These are phyloP conservation scores for Hydrolagus colliei DNA, from an alignment of 2,797 vertebrate genomes.

Conservation along the genomic window DNA sequence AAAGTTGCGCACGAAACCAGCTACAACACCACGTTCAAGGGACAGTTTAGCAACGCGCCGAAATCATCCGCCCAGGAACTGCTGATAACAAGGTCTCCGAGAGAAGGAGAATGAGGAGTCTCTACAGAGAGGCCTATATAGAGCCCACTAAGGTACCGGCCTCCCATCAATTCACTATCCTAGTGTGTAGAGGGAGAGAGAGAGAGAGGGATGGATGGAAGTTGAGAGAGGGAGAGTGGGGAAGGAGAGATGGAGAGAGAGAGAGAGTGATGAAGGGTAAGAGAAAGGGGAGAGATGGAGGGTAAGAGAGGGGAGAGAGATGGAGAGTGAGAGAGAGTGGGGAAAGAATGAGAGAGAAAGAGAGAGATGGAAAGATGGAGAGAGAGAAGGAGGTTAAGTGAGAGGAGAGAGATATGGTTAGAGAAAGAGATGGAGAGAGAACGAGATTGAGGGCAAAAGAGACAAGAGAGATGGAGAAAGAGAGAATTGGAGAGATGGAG, in stretches of 20 bases:
- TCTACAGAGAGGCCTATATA: conserved; percentile 84
- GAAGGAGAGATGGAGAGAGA: background rate
- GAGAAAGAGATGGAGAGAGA: no score
- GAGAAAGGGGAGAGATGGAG: no score
- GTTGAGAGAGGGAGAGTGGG: background rate
- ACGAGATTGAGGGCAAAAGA: no score
- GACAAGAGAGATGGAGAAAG: no score
- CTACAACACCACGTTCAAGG: conserved; percentile 85
- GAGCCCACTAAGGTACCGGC: conserved; percentile 74
- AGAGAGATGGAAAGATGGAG: no score
- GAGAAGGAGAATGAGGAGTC: conserved; percentile 85
- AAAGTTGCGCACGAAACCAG: conserved; percentile 82
- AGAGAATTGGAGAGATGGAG: no score
- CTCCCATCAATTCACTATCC: background rate
- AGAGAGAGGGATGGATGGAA: background rate
- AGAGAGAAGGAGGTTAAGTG: no score
- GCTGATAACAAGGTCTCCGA: conserved; percentile 75
- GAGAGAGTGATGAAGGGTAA: background rate
- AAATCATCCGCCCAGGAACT: conserved; percentile 33
- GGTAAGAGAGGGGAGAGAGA: no score
- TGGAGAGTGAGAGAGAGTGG: no score
- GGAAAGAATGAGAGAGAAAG: no score
- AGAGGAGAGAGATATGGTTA: no score
- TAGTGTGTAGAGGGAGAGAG: background rate
- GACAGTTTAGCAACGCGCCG: conserved; percentile 63